Evolutionary conservation across 2,888 invertebrate species (phyloP).

Genomic region (Rhaphigaster nebulosa): DNA sequence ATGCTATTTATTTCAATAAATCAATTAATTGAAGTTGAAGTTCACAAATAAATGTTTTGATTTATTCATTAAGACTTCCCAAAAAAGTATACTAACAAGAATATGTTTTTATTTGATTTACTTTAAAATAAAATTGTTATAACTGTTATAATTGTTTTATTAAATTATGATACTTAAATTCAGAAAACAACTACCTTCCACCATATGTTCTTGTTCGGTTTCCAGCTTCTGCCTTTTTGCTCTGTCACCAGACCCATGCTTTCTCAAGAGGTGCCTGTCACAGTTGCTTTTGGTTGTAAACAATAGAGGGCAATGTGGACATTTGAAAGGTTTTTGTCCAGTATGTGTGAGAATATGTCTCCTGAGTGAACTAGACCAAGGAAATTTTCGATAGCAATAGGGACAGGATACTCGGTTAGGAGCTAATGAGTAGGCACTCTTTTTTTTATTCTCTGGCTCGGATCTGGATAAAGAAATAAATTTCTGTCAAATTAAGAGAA

Average conservation of each 20-base stretch:
- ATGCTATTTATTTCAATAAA: too few species aligned
- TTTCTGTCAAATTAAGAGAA: not conserved
- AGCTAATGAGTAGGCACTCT: slow-evolving; percentile 94
- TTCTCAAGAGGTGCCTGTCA: slow-evolving; percentile 85
- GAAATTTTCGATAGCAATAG: slow-evolving; percentile 93
- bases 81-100: too few species aligned
- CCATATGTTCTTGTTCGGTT: slow-evolving; percentile 45
- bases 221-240: slow-evolving; percentile 67
- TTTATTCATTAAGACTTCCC: too few species aligned
- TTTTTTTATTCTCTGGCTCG: slow-evolving; percentile 83
- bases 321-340: slow-evolving; percentile 96
- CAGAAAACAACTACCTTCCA: slow-evolving; percentile 26
- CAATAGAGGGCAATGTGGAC: slow-evolving; percentile 90
- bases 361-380: slow-evolving; percentile 96
- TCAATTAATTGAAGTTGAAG: too few species aligned
- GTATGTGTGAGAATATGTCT: slow-evolving; percentile 96
- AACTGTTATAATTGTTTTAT: too few species aligned
- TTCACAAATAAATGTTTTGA: too few species aligned
- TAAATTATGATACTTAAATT: not conserved
- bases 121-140: too few species aligned
- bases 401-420: slow-evolving; percentile 95
- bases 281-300: slow-evolving; percentile 98
- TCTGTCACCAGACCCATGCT: slow-evolving; percentile 69
- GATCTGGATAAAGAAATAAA: slow-evolving; percentile 71
- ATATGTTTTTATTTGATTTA: not conserved